These are phyloP conservation scores for Puffinus mauretanicus DNA, from an alignment of 2,113 vertebrate species.

Conservation along the genomic window DNA sequence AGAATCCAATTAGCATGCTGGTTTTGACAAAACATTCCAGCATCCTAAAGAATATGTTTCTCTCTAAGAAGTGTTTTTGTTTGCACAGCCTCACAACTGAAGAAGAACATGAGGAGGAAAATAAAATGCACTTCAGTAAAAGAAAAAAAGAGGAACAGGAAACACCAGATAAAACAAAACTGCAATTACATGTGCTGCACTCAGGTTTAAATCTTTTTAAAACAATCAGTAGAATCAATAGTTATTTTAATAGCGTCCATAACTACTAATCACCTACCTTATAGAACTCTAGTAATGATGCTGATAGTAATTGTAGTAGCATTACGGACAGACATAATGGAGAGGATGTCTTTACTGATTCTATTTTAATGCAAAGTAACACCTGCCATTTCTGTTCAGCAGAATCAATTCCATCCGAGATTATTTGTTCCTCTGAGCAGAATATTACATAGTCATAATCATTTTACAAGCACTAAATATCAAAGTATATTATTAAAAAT, in stretches of 20 bases:
- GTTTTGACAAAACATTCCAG: neutral
- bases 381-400: neutral
- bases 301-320: neutral
- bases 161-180: neutral
- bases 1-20: neutral
- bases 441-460: neutral
- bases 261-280: neutral
- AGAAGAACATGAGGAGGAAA: neutral
- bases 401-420: neutral
- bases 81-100: neutral
- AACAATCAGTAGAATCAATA: constrained; percentile 12
- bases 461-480: neutral
- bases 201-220: neutral
- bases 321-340: neutral
- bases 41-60: neutral
- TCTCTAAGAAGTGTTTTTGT: neutral
- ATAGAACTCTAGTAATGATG: neutral
- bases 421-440: neutral
- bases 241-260: neutral
- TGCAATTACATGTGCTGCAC: neutral
- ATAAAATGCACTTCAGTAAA: neutral
- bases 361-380: constrained; percentile 8
- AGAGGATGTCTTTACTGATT: neutral
- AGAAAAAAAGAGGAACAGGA: neutral
- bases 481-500: neutral